Evolutionary conservation across 2,113 vertebrate genomes (phyloP), one percentile per base, ranked within the genome.

Genomic region (Pipra filicauda): DNA sequence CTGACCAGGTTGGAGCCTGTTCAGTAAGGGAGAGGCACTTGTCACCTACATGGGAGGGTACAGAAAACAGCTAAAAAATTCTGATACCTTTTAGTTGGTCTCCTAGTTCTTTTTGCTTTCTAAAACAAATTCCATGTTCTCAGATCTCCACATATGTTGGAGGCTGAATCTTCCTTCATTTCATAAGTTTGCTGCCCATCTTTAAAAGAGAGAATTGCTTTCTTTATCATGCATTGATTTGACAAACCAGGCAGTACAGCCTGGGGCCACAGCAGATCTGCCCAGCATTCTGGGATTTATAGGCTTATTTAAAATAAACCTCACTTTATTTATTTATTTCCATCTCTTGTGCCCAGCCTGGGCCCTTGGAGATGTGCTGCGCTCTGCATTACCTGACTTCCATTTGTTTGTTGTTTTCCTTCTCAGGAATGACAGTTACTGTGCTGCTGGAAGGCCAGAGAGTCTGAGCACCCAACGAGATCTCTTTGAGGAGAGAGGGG

Each of bases 401-500:
- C 2, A 30, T 91, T 88, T 66, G 46, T 59, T 86, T 69, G 15
- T 81, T 95, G 43, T 74, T 95, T 95, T 96, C 54, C 37, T 95
- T 97, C 93, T 92, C 97, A 99, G 99, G 97, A 98, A 89, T 88
- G 99, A 99, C 81, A 95, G 96, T 93, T 98, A 98, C 91, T 98
- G 98, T 59, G 77, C 97, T 76, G 64, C 97, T 31, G 97, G 97
- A 97, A 98, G 98, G 88, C 85, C 97, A 0, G 98, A 98, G 87
- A 95, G 91, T 65, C 17, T 98, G 85, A 96, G 91, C 69, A 82
- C 94, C 54, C 98, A 98, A 88, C 98, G 98, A 69, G 98, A 98
- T 88, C 98, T 98, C 20, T 99, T 99, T 96, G 99, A 99, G 91
- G 99, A 99, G 41, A 98, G 98, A 89, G 88, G 97, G 65, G 98